A percentile compares a stretch with the other conserved stretches of the same genome.
Conservation (phyloP, 2,113 vertebrate species). For the Physeter macrocephalus region DNA sequence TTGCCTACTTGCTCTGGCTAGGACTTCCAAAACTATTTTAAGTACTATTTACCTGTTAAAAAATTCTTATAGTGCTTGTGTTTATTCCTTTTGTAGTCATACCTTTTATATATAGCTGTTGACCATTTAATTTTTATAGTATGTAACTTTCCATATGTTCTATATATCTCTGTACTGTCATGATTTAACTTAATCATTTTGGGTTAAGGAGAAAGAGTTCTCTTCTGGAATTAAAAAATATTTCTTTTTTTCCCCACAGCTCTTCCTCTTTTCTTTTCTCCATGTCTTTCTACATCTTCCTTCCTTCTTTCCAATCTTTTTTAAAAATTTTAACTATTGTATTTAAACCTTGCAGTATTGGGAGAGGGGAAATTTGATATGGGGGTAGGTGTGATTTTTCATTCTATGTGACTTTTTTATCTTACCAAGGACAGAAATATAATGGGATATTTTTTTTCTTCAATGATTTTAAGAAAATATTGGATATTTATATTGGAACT, state of each 20-base stretch:
- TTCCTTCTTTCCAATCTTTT: not conserved
- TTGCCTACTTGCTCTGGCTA: no score
- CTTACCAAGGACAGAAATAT: not conserved
- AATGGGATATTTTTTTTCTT: not conserved
- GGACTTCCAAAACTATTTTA: no score
- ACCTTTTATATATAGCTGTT: constrained; percentile 15
- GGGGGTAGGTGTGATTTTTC: not conserved
- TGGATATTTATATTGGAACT: not conserved
- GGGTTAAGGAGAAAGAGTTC: not conserved
- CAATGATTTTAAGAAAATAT: not conserved
- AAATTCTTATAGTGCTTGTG: not conserved
- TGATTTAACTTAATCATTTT: constrained; percentile 32
- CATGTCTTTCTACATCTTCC: not conserved
- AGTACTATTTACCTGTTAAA: not conserved
- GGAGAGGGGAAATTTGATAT: not conserved
- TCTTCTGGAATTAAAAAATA: not conserved
- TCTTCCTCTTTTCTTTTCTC: not conserved
- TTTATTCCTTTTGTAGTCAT: not conserved
- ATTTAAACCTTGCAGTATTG: not conserved
- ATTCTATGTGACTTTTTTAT: not conserved
- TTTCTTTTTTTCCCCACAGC: not conserved
- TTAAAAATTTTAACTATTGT: not conserved
- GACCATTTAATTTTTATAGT: constrained; percentile 37
- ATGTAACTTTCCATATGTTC: constrained; percentile 18
- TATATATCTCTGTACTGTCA: not conserved